phyloP scores from a whole-genome alignment of 2,888 invertebrate genomes.

The Polia nebulosa region DNA sequence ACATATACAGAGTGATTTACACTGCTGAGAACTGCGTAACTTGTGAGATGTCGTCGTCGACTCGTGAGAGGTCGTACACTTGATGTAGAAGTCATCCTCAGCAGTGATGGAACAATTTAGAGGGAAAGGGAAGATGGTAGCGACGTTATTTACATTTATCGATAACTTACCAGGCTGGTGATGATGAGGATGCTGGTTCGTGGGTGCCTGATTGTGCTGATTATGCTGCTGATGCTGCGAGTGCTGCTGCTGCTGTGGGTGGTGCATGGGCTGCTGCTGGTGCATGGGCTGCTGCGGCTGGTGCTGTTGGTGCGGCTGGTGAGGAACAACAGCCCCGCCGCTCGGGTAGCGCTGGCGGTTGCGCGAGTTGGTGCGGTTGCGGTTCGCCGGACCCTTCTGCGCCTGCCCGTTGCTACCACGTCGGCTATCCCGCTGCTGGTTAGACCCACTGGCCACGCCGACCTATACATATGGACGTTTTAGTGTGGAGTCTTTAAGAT shows the following conservation, averaged over 20 bases:
- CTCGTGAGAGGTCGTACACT: too few species aligned
- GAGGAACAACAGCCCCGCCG: slow-evolving; percentile 74
- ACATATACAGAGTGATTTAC: too few species aligned
- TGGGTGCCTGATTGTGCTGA: slow-evolving; percentile 73
- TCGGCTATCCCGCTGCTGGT: slow-evolving; percentile 80
- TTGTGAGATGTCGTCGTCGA: too few species aligned
- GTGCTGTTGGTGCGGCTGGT: slow-evolving; percentile 72
- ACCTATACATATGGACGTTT: slow-evolving; percentile 67
- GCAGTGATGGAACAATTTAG: too few species aligned
- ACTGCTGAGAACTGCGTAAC: too few species aligned
- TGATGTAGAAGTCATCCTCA: too few species aligned
- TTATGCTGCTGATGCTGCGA: slow-evolving; percentile 79
- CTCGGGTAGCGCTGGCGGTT: slow-evolving; percentile 79
- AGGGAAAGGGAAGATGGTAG: too few species aligned
- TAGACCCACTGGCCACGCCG: slow-evolving; percentile 81
- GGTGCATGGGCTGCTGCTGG: slow-evolving; percentile 73
- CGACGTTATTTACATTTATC: too few species aligned
- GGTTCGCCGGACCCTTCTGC: slow-evolving; percentile 72
- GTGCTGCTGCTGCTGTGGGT: slow-evolving; percentile 64
- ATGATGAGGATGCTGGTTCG: slow-evolving; percentile 72
- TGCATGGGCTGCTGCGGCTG: slow-evolving; percentile 75
- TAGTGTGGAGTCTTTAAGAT: background rate
- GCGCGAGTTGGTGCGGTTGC: slow-evolving; percentile 79
- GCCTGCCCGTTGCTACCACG: slow-evolving; percentile 80
- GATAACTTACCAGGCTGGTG: slow-evolving; percentile 75